These are phyloP conservation scores for Pipa parva DNA, from an alignment of 2,113 vertebrate genomes.

Conservation along the genomic window DNA sequence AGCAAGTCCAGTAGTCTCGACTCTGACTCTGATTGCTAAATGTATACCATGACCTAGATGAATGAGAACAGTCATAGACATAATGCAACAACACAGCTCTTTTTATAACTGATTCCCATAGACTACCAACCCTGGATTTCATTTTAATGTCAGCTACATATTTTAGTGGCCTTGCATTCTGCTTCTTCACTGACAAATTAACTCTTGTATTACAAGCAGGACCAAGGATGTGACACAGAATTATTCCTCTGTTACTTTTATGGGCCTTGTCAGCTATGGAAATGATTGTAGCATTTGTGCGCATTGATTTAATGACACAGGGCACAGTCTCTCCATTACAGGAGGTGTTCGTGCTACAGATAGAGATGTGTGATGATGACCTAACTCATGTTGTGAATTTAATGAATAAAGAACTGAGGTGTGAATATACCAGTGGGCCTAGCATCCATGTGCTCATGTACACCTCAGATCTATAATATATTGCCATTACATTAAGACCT, in stretches of 20 bases:
- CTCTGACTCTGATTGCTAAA: too few species aligned
- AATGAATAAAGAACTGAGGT: conserved; percentile 8
- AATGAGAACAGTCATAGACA: too few species aligned
- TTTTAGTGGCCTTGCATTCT: neutral
- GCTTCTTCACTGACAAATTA: neutral
- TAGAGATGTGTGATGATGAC: conserved; percentile 29
- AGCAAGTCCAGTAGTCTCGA: too few species aligned
- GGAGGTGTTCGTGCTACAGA: conserved; percentile 9
- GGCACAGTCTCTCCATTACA: conserved; percentile 29
- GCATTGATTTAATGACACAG: conserved; percentile 39
- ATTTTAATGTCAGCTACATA: neutral
- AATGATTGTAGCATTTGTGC: conserved; percentile 31
- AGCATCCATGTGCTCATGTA: neutral
- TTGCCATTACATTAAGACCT: too few species aligned
- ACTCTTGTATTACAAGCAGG: neutral
- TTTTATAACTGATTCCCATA: too few species aligned
- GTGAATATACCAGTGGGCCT: neutral
- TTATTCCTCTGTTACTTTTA: conserved; percentile 2
- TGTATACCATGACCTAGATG: too few species aligned
- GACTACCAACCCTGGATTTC: too few species aligned
- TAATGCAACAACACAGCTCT: too few species aligned
- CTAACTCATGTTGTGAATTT: conserved; percentile 13
- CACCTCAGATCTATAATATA: too few species aligned
- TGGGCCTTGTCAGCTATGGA: conserved; percentile 15
- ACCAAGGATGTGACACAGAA: neutral